A percentile compares a stretch with the other conserved stretches of the same genome.
Conservation (phyloP, 2,113 vertebrate genomes). For the Dicaeum eximium region DNA sequence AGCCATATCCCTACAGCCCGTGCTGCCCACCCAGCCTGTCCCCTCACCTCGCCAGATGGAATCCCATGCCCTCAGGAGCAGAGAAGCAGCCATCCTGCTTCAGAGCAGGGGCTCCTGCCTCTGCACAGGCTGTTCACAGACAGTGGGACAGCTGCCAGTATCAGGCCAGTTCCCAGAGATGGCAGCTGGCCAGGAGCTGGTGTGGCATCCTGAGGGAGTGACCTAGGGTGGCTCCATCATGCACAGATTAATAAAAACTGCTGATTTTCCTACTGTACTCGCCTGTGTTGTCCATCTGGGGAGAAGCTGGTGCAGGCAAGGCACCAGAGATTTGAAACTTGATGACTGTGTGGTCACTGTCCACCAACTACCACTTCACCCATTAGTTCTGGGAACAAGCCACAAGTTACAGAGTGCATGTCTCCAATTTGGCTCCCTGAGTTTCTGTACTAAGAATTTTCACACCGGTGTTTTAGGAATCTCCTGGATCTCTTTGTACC, state of each 20-base stretch:
- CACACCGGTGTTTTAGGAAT: not conserved
- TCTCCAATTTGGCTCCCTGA: not conserved
- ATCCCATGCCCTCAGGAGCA: not conserved
- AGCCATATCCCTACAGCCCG: not conserved
- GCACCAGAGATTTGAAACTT: not conserved
- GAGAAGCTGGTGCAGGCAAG: not conserved
- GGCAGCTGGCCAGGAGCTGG: not conserved
- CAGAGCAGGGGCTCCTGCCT: not conserved
- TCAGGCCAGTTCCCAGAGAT: no score
- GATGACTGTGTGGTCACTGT: accelerated
- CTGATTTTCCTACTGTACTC: not conserved
- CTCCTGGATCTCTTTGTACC: not conserved
- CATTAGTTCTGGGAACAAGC: not conserved
- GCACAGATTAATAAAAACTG: not conserved
- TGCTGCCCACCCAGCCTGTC: not conserved
- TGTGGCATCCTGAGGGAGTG: accelerated
- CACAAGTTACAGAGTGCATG: not conserved
- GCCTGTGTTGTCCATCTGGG: accelerated
- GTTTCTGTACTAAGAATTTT: not conserved
- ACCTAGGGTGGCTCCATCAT: not conserved
- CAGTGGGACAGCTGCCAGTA: not conserved
- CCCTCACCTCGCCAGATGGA: not conserved
- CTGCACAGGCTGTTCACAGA: not conserved
- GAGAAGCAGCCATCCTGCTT: not conserved
- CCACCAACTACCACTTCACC: not conserved